Percentiles rank a stretch among this genome's conserved stretches.
These are phyloP conservation scores for Idaea aversata DNA, from an alignment of 2,888 invertebrate genomes.

Conservation along the genomic window DNA sequence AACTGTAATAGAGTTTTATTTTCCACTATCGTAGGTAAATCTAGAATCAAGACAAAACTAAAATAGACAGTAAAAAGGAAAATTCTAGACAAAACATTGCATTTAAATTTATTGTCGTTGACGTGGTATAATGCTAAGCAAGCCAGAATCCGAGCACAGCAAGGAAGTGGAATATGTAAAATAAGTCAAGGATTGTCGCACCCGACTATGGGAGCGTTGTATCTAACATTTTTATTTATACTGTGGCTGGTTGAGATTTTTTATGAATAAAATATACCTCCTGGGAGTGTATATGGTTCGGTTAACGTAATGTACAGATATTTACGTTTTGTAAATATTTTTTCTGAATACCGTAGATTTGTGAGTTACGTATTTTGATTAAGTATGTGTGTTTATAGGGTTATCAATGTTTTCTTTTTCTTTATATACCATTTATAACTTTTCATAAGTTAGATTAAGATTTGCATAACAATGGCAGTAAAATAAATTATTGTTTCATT, in stretches of 20 bases:
- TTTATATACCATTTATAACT: not conserved
- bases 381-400: not conserved
- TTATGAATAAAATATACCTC: slow-evolving; percentile 29
- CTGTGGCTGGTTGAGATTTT: slow-evolving; percentile 25
- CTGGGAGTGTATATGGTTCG: not conserved
- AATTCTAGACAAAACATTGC: slow-evolving; percentile 23
- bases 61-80: slow-evolving; percentile 3
- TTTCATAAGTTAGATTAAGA: not conserved
- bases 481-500: not conserved
- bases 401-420: not conserved
- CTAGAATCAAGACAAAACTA: not conserved
- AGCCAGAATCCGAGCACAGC: slow-evolving; percentile 30
- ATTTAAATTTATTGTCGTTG: slow-evolving; percentile 23
- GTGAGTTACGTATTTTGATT: not conserved
- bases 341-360: not conserved
- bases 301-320: slow-evolving; percentile 1
- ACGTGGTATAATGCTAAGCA: slow-evolving; percentile 23
- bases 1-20: not conserved
- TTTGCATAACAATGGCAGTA: not conserved
- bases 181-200: slow-evolving; percentile 63
- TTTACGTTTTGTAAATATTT: not conserved
- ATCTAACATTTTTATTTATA: slow-evolving; percentile 34
- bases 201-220: slow-evolving; percentile 41
- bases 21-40: not conserved
- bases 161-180: slow-evolving; percentile 70